phyloP scores from a whole-genome alignment of 2,113 vertebrate species.

The Lophius piscatorius region DNA sequence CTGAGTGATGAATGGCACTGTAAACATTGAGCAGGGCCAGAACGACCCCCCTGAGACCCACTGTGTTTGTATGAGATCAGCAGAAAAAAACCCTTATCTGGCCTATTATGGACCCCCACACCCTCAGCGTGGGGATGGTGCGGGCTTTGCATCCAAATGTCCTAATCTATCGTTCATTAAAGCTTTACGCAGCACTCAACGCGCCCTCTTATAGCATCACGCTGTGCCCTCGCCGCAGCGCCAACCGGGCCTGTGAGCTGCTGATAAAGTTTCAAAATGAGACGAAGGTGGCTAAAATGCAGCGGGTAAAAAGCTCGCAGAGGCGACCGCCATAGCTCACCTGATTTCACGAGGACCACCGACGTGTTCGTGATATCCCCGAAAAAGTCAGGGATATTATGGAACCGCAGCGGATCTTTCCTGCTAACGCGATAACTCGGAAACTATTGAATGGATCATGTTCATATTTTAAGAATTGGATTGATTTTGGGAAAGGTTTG shows the following conservation, averaged over 20 bases:
- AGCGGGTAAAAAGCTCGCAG: slow-evolving; percentile 20
- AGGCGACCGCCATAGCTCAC: slow-evolving; percentile 20
- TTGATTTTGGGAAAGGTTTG: no score
- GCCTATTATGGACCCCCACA: slow-evolving; percentile 55
- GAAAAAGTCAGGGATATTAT: no score
- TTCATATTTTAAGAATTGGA: no score
- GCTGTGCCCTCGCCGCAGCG: slow-evolving; percentile 48
- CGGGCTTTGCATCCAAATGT: slow-evolving; percentile 71
- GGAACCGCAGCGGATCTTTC: no score
- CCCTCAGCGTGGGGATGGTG: slow-evolving; percentile 39
- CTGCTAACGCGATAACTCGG: no score
- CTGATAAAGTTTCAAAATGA: slow-evolving; percentile 70
- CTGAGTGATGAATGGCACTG: slow-evolving; percentile 64
- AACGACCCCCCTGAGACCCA: slow-evolving; percentile 55
- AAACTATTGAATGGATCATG: no score
- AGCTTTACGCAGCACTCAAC: slow-evolving; percentile 71
- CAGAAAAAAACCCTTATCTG: slow-evolving; percentile 75
- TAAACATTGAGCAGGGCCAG: slow-evolving; percentile 60
- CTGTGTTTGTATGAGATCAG: slow-evolving; percentile 69
- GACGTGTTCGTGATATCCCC: slow-evolving; percentile 67
- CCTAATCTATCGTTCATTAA: slow-evolving; percentile 80
- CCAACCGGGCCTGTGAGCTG: slow-evolving; percentile 52
- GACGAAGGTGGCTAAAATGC: slow-evolving; percentile 61
- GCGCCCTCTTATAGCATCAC: slow-evolving; percentile 66
- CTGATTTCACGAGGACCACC: slow-evolving; percentile 58